Percentiles rank a stretch among this genome's conserved stretches.
Evolutionary conservation across 2,113 vertebrate species (phyloP).

Genomic region (Myocastor coypus): DNA sequence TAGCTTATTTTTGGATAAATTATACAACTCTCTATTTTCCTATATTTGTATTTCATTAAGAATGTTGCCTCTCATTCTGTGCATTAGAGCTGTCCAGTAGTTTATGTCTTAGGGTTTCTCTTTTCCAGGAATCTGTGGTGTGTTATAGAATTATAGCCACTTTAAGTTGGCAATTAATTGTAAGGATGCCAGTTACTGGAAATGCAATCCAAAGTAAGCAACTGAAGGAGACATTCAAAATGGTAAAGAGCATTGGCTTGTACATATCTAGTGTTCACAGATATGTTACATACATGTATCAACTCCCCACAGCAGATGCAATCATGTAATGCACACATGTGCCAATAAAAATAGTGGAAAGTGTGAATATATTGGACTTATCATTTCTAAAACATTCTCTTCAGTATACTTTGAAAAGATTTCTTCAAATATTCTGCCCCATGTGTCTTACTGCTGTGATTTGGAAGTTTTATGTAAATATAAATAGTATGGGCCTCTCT

Average conservation of each 20-base stretch:
- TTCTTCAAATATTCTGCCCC: not conserved
- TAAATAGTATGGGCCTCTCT: not conserved
- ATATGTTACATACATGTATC: not conserved
- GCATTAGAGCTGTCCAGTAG: not conserved
- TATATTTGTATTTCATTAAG: not conserved
- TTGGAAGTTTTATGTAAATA: not conserved
- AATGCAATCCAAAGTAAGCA: not conserved
- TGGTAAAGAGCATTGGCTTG: not conserved
- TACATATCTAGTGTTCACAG: not conserved
- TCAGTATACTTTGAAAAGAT: not conserved
- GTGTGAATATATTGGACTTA: not conserved
- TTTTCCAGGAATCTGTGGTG: not conserved
- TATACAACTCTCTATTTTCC: no score
- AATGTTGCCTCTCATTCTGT: not conserved
- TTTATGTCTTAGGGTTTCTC: not conserved
- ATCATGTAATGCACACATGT: not conserved
- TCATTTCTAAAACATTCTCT: not conserved
- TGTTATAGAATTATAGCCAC: not conserved
- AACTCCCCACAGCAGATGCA: not conserved
- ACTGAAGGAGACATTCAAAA: not conserved
- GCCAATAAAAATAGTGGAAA: not conserved
- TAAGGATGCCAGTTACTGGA: not conserved
- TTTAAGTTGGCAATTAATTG: not conserved
- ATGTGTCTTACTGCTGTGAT: not conserved
- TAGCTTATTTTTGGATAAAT: not conserved